Conservation (phyloP, 2,888 invertebrate genomes). For the Pemphredon lugubris region DNA sequence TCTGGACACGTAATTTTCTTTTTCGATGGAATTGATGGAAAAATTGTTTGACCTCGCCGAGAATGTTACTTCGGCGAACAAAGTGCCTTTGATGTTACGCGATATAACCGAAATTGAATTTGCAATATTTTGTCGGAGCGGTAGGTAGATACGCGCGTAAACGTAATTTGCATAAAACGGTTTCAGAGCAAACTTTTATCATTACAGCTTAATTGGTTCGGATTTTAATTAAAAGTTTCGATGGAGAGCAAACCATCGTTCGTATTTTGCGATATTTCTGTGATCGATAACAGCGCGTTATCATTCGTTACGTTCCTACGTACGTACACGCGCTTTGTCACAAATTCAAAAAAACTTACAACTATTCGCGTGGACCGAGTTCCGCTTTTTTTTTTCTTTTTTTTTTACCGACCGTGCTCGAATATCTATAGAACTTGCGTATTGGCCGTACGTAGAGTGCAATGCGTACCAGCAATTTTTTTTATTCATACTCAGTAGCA, state of each 20-base stretch:
- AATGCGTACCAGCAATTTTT: too few relatives aligned
- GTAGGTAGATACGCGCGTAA: constrained; percentile 10
- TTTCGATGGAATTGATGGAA: background rate
- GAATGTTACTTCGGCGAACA: background rate
- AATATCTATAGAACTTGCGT: too few relatives aligned
- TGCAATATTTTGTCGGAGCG: constrained; percentile 5
- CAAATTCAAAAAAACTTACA: too few relatives aligned
- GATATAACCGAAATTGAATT: constrained; percentile 15
- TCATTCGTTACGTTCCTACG: too few relatives aligned
- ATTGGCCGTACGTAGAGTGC: too few relatives aligned
- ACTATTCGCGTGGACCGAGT: too few relatives aligned
- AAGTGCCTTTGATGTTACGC: background rate
- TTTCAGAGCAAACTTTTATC: constrained; percentile 26
- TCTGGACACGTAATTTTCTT: too few relatives aligned
- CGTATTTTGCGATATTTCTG: background rate
- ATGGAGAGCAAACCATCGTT: background rate
- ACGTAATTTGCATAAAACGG: constrained; percentile 34
- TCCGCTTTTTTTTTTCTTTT: too few relatives aligned
- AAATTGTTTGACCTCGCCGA: background rate
- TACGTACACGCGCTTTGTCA: too few relatives aligned
- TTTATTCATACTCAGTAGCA: too few relatives aligned
- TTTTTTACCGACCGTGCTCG: too few relatives aligned
- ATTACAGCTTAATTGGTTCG: constrained; percentile 21
- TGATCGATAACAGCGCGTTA: background rate
- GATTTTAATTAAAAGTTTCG: constrained; percentile 39